Base-by-base conservation (phyloP, 2,888 invertebrate species). In the Scrobipalpa atriplicella region DNA sequence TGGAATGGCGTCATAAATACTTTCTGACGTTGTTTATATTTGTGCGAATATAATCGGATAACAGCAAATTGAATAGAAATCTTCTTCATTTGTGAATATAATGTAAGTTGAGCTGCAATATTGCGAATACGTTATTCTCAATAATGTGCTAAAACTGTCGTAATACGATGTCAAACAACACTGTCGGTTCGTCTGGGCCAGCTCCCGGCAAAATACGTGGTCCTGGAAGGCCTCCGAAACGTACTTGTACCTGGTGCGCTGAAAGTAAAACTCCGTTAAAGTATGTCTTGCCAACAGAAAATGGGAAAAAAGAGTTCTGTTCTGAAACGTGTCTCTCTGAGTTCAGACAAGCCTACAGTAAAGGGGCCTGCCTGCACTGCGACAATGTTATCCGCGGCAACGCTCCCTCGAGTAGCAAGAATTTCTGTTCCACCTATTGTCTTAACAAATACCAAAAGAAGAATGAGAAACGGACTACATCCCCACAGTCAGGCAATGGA, bases 241-340 rank as follows among this genome's bases (percentile, higher is more conserved):
- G 95, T 75, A 95, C 94, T 71, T 97, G 97, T 86, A 97, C 97
- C 19, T 97, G 97, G 97, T 97, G 97, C 83, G 96, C 95, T 67
- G 97, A 97, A 86, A 95, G 95, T 69, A 97, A 96, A 87, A 95
- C 96, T 71, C 95, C 96, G 2, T 85, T 98, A 65, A 97, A 97
- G 82, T 98, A 97, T 87, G 96, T 98, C 39, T 89, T 97, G 71
- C 98, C 98, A 10, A 96, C 96, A 2, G 96, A 96, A 78, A 96
- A 97, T 83, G 97, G 97, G 11, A 98, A 97, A 80, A 98, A 97
- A 80, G 98, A 98, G 82, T 98, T 98, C 86, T 98, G 98, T 87
- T 97, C 98, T 0, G 97, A 97, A 86, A 96, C 95, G 39, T 98
- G 98, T 88, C 94, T 98, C 61, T 95, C 96, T 0, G 97, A 97